phyloP scores from a whole-genome alignment of 2,888 invertebrate species.

The Lithophane semibrunnea region DNA sequence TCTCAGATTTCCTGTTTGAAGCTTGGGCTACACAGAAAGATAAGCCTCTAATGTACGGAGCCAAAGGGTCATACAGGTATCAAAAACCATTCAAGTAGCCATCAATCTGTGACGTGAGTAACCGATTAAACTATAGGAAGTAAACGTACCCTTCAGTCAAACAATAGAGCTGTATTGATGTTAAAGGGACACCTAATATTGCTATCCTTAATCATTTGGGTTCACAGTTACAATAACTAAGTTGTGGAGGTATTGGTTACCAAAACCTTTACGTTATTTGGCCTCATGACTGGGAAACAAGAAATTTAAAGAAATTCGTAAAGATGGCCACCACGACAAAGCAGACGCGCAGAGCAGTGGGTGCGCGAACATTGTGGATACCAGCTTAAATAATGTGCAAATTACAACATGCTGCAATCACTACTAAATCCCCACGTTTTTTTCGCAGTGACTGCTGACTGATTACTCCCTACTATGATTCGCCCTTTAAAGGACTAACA shows the following conservation, averaged over 20 bases:
- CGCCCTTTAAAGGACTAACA: not conserved
- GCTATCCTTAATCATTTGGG: slow-evolving; percentile 2
- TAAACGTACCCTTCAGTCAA: slow-evolving; percentile 26
- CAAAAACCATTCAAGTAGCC: slow-evolving; percentile 7
- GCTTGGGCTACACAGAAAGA: slow-evolving; percentile 1
- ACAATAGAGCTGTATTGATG: slow-evolving; percentile 32
- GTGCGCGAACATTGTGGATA: not conserved
- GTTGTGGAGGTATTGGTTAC: not conserved
- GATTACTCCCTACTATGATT: not conserved
- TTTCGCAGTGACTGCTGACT: not conserved
- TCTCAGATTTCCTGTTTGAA: not conserved
- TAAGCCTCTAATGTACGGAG: slow-evolving; percentile 21
- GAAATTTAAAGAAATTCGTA: not conserved
- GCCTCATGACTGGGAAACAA: not conserved
- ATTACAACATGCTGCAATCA: not conserved
- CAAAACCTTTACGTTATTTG: slow-evolving; percentile 5
- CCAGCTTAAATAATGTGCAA: not conserved
- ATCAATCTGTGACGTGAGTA: slow-evolving; percentile 19
- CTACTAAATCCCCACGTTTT: not conserved
- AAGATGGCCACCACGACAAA: too few species aligned
- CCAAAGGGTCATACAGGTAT: slow-evolving; percentile 26
- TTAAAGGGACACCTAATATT: slow-evolving; percentile 12
- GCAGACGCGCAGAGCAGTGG: not conserved
- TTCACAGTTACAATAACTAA: slow-evolving; percentile 3
- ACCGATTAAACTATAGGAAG: slow-evolving; percentile 34